Conservation (phyloP, 2,888 invertebrate species). For the Sceliomorpha sp. region DNA sequence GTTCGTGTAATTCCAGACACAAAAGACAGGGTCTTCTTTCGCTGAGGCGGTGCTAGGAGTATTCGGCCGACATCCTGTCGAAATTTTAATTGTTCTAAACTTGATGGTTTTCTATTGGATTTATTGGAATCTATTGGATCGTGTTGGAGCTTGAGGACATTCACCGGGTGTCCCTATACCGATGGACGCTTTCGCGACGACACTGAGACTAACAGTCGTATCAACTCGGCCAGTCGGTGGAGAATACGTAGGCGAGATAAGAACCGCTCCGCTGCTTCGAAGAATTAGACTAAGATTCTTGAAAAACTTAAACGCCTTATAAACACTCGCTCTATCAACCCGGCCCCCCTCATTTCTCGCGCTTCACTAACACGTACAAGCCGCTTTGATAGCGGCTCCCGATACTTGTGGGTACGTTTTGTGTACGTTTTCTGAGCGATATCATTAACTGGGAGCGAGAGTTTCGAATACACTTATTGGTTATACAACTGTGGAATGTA, state of each 20-base stretch:
- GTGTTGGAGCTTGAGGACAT: too few relatives aligned
- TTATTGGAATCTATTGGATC: too few relatives aligned
- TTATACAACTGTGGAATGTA: not conserved
- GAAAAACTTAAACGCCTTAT: constrained; percentile 59
- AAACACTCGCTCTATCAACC: constrained; percentile 66
- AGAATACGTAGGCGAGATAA: not conserved
- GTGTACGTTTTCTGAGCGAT: not conserved
- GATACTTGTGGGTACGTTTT: constrained; percentile 13
- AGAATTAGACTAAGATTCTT: constrained; percentile 59
- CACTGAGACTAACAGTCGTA: too few relatives aligned
- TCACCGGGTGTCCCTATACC: too few relatives aligned
- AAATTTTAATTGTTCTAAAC: too few relatives aligned
- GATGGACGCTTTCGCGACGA: too few relatives aligned
- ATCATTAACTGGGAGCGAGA: not conserved
- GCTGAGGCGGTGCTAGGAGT: constrained; percentile 42
- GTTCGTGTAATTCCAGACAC: not conserved
- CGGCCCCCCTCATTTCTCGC: constrained; percentile 42
- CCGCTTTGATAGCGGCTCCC: constrained; percentile 13
- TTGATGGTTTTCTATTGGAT: not conserved
- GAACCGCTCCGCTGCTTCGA: constrained; percentile 18
- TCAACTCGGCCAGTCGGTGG: too few relatives aligned
- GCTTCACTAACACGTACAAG: constrained; percentile 25
- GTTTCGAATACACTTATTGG: too few relatives aligned
- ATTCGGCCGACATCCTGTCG: constrained; percentile 22
- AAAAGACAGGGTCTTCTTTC: too few relatives aligned